phyloP scores from a whole-genome alignment of 2,888 invertebrate species.

The Taenaris catops region DNA sequence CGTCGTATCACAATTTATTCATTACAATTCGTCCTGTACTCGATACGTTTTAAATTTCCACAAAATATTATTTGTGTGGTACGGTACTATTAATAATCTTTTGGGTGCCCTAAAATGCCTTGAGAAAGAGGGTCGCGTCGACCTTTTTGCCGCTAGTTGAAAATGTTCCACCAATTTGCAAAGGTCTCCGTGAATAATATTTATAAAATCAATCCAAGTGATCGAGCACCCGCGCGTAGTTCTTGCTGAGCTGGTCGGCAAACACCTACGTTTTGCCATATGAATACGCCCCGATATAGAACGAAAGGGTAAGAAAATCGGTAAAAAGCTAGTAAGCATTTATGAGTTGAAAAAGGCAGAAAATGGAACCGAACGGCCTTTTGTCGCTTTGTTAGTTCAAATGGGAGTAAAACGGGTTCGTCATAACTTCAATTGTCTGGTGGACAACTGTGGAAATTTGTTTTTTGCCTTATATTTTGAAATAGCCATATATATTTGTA shows the following conservation, averaged over 20 bases:
- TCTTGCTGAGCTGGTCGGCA: constrained; percentile 33
- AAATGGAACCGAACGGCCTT: constrained; percentile 38
- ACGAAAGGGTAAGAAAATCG: constrained; percentile 54
- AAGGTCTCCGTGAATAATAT: constrained; percentile 27
- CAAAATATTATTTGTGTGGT: not conserved
- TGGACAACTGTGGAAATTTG: constrained; percentile 6
- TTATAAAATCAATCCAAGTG: constrained; percentile 14
- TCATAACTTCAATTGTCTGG: constrained; percentile 13
- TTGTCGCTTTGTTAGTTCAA: constrained; percentile 37
- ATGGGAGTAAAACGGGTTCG: constrained; percentile 14
- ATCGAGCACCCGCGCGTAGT: constrained; percentile 26
- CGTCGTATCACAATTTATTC: no score
- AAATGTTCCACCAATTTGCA: constrained; percentile 31
- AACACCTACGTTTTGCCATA: constrained; percentile 51
- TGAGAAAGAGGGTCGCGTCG: constrained; percentile 50
- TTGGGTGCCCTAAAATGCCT: constrained; percentile 45
- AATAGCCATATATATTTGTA: no score
- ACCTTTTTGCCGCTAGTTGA: constrained; percentile 50
- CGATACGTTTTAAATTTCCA: no score
- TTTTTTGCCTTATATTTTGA: constrained; percentile 1
- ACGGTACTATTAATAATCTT: constrained; percentile 48
- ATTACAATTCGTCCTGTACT: no score
- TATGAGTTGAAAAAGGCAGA: constrained; percentile 41
- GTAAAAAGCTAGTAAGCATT: constrained; percentile 60
- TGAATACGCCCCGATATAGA: constrained; percentile 57